Evolutionary conservation across 2,888 invertebrate species (phyloP).

Genomic region (Anorthoa munda): DNA sequence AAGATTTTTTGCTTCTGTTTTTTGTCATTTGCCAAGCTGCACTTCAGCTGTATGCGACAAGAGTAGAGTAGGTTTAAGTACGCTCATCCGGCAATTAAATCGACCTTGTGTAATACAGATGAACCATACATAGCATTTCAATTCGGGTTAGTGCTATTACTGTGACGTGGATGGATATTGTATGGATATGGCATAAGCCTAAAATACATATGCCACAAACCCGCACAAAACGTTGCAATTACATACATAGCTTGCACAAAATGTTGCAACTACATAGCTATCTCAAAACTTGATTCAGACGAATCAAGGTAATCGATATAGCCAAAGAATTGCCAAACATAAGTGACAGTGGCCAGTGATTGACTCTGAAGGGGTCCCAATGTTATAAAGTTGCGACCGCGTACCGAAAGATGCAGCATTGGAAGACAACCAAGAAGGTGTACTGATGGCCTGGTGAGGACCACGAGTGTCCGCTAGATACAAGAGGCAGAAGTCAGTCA

Average conservation of each 20-base stretch:
- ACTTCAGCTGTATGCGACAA: constrained; percentile 1
- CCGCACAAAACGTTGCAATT: not conserved
- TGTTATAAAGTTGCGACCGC: too few species aligned
- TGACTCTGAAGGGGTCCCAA: too few species aligned
- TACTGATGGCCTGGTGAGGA: too few species aligned
- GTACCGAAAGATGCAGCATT: too few species aligned
- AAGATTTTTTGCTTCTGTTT: too few species aligned
- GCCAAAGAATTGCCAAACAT: too few species aligned
- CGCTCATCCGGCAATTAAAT: constrained; percentile 40
- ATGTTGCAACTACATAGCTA: not conserved
- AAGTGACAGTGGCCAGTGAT: too few species aligned
- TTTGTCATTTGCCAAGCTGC: not conserved
- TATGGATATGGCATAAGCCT: constrained; percentile 19
- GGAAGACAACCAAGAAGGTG: too few species aligned
- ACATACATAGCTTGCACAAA: not conserved
- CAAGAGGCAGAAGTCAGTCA: too few species aligned
- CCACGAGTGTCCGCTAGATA: too few species aligned
- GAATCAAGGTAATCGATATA: too few species aligned
- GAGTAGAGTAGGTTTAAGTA: constrained; percentile 29
- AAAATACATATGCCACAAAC: not conserved
- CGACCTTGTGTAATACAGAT: constrained; percentile 52
- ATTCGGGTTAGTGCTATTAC: constrained; percentile 64
- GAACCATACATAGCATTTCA: constrained; percentile 32
- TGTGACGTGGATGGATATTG: not conserved
- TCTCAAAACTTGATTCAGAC: not conserved